These are phyloP conservation scores for Babylonia areolata DNA, from an alignment of 1,140 invertebrate species.

Conservation along the genomic window DNA sequence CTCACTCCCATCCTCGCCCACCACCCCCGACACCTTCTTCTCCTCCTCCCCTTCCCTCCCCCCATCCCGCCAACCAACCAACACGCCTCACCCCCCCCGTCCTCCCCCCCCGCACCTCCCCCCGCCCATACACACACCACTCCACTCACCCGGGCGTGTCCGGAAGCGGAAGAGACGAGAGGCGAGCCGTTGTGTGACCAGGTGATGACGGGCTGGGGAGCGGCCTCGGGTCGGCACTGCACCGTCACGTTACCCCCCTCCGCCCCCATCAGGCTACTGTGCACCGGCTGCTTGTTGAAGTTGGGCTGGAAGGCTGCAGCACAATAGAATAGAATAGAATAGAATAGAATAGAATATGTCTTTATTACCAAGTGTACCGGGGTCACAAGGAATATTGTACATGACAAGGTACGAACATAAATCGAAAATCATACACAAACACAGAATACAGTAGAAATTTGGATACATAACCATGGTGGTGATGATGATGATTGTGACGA, in stretches of 20 bases:
- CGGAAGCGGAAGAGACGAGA: slow-evolving; percentile 78
- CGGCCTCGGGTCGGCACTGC: slow-evolving; percentile 93
- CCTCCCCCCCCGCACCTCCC: background rate
- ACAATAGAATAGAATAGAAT: no score
- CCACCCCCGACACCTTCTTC: no score
- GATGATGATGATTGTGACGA: no score
- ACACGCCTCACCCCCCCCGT: background rate
- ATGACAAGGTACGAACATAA: no score
- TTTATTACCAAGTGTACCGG: no score
- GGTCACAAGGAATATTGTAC: no score
- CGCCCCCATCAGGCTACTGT: slow-evolving; percentile 88
- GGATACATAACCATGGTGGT: no score
- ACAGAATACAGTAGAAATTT: no score
- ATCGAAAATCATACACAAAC: no score
- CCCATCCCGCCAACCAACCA: background rate
- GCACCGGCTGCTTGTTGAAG: slow-evolving; percentile 92
- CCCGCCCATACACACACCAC: background rate
- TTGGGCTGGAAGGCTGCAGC: slow-evolving; percentile 87
- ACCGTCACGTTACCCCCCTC: slow-evolving; percentile 94
- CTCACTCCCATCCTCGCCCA: no score
- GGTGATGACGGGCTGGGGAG: slow-evolving; percentile 89
- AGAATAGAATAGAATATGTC: no score
- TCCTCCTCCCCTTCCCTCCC: background rate
- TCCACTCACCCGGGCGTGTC: background rate
- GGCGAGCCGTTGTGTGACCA: slow-evolving; percentile 95